phyloP scores from a whole-genome alignment of 2,113 vertebrate species.

The Capreolus pygargus region DNA sequence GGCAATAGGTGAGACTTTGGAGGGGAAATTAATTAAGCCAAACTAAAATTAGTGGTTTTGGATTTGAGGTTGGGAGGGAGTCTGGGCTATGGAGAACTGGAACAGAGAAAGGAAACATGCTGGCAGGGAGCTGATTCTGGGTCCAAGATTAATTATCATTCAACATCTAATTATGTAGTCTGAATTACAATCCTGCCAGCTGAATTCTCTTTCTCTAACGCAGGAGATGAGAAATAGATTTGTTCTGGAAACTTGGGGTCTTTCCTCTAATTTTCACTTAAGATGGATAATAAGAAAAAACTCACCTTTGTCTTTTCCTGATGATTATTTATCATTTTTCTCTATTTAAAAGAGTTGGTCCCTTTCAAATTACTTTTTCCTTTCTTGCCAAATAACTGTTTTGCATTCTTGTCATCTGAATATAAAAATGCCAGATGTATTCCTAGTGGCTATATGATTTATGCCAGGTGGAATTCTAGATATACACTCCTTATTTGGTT shows the following conservation, averaged over 20 bases:
- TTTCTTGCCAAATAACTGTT: not conserved
- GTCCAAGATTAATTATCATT: conserved; percentile 78
- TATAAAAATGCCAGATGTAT: not conserved
- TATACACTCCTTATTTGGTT: not conserved
- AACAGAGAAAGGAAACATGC: conserved; percentile 63
- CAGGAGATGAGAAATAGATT: not conserved
- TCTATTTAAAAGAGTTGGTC: not conserved
- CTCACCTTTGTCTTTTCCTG: not conserved
- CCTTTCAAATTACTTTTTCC: not conserved
- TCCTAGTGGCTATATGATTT: not conserved
- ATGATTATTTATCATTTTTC: not conserved
- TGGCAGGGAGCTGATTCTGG: conserved; percentile 25
- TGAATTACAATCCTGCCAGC: conserved; percentile 50
- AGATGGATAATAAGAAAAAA: not conserved
- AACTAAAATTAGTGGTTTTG: conserved; percentile 71
- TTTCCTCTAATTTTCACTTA: conserved; percentile 48
- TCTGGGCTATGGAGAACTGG: conserved; percentile 67
- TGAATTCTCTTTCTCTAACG: conserved; percentile 27
- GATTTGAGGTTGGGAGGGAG: conserved; percentile 70
- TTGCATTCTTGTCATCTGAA: not conserved
- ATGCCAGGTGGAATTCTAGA: not conserved
- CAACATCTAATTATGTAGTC: conserved; percentile 71
- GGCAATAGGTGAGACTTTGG: conserved; percentile 72
- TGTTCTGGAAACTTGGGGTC: not conserved
- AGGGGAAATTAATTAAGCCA: conserved; percentile 78